These are phyloP conservation scores for Tenualosa ilisha DNA, from an alignment of 2,797 vertebrate genomes.

Conservation along the genomic window DNA sequence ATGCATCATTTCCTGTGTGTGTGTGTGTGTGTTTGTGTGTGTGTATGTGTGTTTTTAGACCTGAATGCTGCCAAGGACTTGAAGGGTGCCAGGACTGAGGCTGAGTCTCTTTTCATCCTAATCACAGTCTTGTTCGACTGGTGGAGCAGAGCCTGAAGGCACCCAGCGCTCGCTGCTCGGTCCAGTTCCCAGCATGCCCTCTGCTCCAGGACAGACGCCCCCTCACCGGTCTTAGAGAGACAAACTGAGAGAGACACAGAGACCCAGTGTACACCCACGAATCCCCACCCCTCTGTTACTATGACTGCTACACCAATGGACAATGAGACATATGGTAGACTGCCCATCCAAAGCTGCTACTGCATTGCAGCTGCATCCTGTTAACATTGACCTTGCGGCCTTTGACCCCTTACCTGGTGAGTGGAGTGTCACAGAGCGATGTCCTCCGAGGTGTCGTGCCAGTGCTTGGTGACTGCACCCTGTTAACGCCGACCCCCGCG, in stretches of 20 bases:
- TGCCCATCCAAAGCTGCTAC: neutral
- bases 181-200: neutral
- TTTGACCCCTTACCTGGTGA: slow-evolving; percentile 6
- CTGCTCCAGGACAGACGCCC: neutral
- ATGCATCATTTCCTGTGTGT: slow-evolving; percentile 14
- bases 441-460: slow-evolving; percentile 96
- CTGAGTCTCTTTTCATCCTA: neutral
- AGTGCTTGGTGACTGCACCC: slow-evolving; percentile 94
- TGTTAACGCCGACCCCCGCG: slow-evolving; percentile 67
- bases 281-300: neutral
- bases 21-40: neutral
- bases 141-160: neutral
- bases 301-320: neutral
- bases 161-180: neutral
- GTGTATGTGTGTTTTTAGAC: slow-evolving; percentile 1
- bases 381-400: neutral
- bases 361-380: neutral
- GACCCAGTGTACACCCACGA: neutral
- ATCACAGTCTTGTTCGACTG: neutral
- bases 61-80: neutral
- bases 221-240: slow-evolving; percentile 49
- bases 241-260: neutral
- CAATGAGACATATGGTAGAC: neutral
- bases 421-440: slow-evolving; percentile 65
- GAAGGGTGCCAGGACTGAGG: neutral